Evolutionary conservation across 2,113 vertebrate genomes (phyloP), one percentile per base, ranked within the genome.

Genomic region (Butorides virescens): DNA sequence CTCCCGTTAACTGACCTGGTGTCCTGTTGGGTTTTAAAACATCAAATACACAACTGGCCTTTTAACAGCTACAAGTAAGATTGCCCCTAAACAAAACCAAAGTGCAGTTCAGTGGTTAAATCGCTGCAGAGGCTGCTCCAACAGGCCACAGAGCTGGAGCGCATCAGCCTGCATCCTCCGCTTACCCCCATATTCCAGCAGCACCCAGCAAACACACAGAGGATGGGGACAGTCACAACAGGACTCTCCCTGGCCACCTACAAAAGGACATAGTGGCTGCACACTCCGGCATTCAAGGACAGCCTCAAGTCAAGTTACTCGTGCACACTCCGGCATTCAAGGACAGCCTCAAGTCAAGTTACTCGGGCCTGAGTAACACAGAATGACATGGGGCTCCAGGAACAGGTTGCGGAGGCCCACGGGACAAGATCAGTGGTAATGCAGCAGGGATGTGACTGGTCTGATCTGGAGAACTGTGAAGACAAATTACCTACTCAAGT

Each of bases 1-100:
- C 98, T 93, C 99, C 99, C 25, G 98, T 92, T 46, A 91, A 94
- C 91, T 99, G 99, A 15, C 97, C 98, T 50, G 97, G 89, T 32
- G 97, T 96, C 95, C 99, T 99, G 76, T 13, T 44, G 50, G 32
- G 55, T 96, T 94, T 94, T 83, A 89, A 94, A 96, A 87, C 13
- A 94, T 59, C 50, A 71, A 52, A 67, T 42, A 83, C 9, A 71
- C 23, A 61, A 52, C 18, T 11, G 13, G 11, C 10, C 75, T 5
- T 7, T 78, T 77, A 90, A 91, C 37, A 90, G 19, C 39, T 59
- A 67, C 15, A 47, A 42, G 34, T 7, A 71, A 12, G 44, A 81
- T 6, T 52, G 32, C 2, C 14, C 27, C 44, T 58, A 73, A 63
- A 78, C 36, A 83, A 88, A 86, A 90, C 1, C 11, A 7, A 83